These are phyloP conservation scores for Pseudopleuronectes americanus DNA, from an alignment of 2,797 vertebrate species.

Conservation along the genomic window DNA sequence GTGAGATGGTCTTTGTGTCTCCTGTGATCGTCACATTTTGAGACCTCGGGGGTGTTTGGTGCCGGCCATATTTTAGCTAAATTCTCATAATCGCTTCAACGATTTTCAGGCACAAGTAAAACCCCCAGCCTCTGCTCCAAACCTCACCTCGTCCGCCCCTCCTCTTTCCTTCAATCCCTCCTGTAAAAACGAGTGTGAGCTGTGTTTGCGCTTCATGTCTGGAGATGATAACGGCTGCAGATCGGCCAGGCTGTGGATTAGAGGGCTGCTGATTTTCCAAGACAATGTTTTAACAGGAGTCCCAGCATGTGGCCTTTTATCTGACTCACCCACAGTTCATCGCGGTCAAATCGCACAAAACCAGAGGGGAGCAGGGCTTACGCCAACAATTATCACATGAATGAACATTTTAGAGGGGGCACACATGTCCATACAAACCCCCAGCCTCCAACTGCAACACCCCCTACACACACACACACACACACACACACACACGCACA, in stretches of 20 bases:
- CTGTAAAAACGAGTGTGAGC: conserved; percentile 45
- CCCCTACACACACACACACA: background rate
- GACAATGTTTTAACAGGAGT: conserved; percentile 80
- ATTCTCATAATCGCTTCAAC: conserved; percentile 53
- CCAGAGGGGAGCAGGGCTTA: conserved; percentile 77
- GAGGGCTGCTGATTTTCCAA: conserved; percentile 66
- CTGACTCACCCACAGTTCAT: conserved; percentile 80
- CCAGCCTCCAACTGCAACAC: background rate
- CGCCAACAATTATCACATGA: conserved; percentile 84
- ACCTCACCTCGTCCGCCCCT: background rate
- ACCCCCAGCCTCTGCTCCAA: conserved; percentile 10
- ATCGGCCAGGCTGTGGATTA: conserved; percentile 76
- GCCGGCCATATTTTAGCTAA: conserved; percentile 3
- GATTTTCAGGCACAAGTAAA: conserved; percentile 40
- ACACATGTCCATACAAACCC: conserved; percentile 50
- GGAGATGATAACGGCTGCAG: conserved; percentile 76
- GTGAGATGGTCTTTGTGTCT: background rate
- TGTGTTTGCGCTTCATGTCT: conserved; percentile 68
- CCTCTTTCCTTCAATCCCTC: conserved; percentile 31
- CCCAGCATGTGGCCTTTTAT: conserved; percentile 83
- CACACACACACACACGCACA: conserved; percentile 11
- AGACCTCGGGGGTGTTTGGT: background rate
- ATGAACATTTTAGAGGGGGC: conserved; percentile 73
- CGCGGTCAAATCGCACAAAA: conserved; percentile 82
- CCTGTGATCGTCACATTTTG: background rate